Evolutionary conservation across 2,888 invertebrate species (phyloP).

Genomic region (Therioaphis trifolii): DNA sequence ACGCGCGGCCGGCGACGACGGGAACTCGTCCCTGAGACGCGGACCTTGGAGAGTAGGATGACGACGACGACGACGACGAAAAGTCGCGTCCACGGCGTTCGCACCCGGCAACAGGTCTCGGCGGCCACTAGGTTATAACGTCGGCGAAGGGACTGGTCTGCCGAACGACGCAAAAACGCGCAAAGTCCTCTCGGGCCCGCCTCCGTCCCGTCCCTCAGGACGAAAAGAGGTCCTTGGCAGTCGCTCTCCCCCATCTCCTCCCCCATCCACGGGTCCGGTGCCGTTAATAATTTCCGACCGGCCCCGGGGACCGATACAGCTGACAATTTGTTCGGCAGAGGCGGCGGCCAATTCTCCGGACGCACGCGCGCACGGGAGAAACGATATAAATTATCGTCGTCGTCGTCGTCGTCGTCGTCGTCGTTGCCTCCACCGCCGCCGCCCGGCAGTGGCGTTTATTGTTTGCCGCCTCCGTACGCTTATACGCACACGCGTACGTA

Average conservation of each 20-base stretch:
- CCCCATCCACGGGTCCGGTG: background rate
- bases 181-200: background rate
- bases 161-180: too few relatives aligned
- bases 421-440: background rate
- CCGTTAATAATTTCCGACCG: slow-evolving; percentile 59
- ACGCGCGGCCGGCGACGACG: too few relatives aligned
- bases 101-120: background rate
- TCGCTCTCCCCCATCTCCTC: background rate
- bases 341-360: slow-evolving; percentile 55
- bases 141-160: too few relatives aligned
- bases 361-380: slow-evolving; percentile 25
- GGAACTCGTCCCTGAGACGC: too few relatives aligned
- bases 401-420: too few relatives aligned
- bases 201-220: slow-evolving; percentile 38
- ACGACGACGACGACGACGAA: background rate
- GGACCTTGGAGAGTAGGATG: too few relatives aligned
- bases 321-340: slow-evolving; percentile 51
- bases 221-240: background rate
- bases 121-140: background rate
- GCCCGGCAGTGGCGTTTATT: background rate
- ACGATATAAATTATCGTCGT: slow-evolving; percentile 45
- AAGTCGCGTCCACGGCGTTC: background rate
- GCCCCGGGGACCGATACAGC: slow-evolving; percentile 57
- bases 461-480: background rate
- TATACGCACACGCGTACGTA: background rate